phyloP scores from a whole-genome alignment of 2,888 invertebrate species.

The Platycnemis pennipes region DNA sequence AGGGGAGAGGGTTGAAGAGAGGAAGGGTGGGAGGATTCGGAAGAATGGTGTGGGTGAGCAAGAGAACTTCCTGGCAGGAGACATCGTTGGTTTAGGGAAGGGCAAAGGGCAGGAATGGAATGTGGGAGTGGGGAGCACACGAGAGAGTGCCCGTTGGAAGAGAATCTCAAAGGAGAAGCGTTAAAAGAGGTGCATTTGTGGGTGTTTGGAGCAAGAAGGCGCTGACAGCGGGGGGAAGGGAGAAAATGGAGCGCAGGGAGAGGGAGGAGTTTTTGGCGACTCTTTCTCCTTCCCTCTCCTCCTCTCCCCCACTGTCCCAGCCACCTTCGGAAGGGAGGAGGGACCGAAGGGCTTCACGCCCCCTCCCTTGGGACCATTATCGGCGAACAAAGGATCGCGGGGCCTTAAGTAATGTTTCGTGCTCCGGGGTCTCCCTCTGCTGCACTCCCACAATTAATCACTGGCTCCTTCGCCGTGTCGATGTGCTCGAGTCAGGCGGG shows the following conservation, averaged over 20 bases:
- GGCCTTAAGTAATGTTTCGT: conserved; percentile 67
- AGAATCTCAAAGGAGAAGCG: no score
- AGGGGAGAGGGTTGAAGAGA: no score
- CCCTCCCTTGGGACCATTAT: conserved; percentile 44
- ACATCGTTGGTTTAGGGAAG: no score
- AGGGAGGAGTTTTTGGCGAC: background rate
- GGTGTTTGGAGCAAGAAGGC: background rate
- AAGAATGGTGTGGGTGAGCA: no score
- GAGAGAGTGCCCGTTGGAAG: no score
- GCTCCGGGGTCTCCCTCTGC: conserved; percentile 29
- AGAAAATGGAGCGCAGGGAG: background rate
- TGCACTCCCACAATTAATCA: conserved; percentile 51
- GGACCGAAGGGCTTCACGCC: background rate
- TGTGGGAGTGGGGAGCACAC: no score
- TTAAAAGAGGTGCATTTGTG: no score
- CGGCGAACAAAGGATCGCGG: conserved; percentile 58
- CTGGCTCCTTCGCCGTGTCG: conserved; percentile 18
- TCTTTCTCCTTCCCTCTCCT: background rate
- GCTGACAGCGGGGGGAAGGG: background rate
- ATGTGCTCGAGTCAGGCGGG: conserved; percentile 25
- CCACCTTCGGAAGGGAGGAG: background rate
- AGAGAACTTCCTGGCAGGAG: no score
- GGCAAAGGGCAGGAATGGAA: no score
- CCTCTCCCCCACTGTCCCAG: background rate
- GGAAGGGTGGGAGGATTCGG: no score